Conservation (phyloP, 2,113 vertebrate genomes). For the Cyprinodon variegatus region DNA sequence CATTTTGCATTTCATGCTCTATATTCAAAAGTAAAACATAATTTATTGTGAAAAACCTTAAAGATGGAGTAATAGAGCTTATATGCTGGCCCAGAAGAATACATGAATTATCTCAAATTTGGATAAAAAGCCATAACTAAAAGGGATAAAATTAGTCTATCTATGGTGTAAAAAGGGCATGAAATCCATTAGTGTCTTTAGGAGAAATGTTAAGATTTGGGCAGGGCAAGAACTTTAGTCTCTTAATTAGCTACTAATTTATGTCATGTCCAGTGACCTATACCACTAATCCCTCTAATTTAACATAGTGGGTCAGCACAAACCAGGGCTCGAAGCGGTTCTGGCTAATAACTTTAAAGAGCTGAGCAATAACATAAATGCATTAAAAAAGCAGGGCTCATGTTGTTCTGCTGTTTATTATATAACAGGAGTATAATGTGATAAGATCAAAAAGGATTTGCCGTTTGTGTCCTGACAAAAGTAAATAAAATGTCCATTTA, state of each 20-base stretch:
- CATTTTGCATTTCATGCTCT: neutral
- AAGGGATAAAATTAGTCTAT: slow-evolving; percentile 7
- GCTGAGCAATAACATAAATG: slow-evolving; percentile 60
- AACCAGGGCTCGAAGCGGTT: slow-evolving; percentile 37
- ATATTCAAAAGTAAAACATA: neutral
- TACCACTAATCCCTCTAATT: slow-evolving; percentile 69
- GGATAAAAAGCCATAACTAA: slow-evolving; percentile 5
- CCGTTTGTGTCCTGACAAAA: neutral
- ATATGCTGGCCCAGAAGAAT: neutral
- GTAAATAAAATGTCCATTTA: neutral
- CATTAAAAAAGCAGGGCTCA: slow-evolving; percentile 38
- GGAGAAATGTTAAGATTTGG: slow-evolving; percentile 62
- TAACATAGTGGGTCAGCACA: slow-evolving; percentile 64
- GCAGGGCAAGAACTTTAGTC: slow-evolving; percentile 61
- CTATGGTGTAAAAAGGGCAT: slow-evolving; percentile 36
- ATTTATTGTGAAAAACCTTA: neutral
- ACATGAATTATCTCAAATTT: slow-evolving; percentile 4
- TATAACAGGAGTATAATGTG: slow-evolving; percentile 1
- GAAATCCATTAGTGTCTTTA: slow-evolving; percentile 66
- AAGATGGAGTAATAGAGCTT: neutral
- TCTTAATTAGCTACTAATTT: slow-evolving; percentile 77
- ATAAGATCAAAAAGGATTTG: neutral
- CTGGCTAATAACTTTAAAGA: slow-evolving; percentile 54
- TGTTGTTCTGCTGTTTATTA: slow-evolving; percentile 45
- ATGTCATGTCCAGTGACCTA: slow-evolving; percentile 63